Base-by-base conservation (phyloP, 2,797 vertebrate genomes). In the Crax fasciolata region DNA sequence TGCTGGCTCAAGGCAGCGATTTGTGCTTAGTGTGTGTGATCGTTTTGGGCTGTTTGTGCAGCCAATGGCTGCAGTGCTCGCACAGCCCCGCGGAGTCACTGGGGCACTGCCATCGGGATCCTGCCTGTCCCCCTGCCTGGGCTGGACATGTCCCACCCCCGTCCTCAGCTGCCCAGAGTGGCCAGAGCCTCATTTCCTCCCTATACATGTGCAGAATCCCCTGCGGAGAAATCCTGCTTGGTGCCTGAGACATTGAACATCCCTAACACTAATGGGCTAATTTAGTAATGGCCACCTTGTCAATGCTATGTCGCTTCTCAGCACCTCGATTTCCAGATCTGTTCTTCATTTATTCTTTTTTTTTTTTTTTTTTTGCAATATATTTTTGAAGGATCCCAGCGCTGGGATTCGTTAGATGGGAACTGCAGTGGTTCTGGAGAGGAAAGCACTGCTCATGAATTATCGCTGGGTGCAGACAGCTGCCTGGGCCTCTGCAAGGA, bases 351-450 rank as follows among this genome's bases (percentile, higher is more conserved):
- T 52, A 41, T 11, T 23, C 44, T 9, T 35, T 17, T 28, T 19
- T n/a, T 8, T 41, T 1, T 20, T 28, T 35, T 32, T 32, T n/a
- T n/a, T n/a, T n/a, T n/a, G n/a, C n/a, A 11, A 15, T 32, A 28
- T 32, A 23, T 28, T 15, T 4, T 1, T 27, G 30, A 9, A 57
- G 58, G 58, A 66, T 87, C 78, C 67, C 74, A 54, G 39, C 0
- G 9, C 85, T 88, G 94, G 91, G 65, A 81, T 93, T 68, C 82
- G 75, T 93, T 81, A 86, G 58, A 27, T 52, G 73, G 65, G 81
- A 93, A 74, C 51, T 72, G 77, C 13, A 8, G 62, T 35, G 70
- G 66, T n/a, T 79, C 44, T 72, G 87, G 44, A 68, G 82, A 85
- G 71, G 87, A 75, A 93, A 93, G 62, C 1, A 3, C 30, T 5